Conservation (phyloP, 2,113 vertebrate genomes). For the Dicerorhinus sumatrensis region DNA sequence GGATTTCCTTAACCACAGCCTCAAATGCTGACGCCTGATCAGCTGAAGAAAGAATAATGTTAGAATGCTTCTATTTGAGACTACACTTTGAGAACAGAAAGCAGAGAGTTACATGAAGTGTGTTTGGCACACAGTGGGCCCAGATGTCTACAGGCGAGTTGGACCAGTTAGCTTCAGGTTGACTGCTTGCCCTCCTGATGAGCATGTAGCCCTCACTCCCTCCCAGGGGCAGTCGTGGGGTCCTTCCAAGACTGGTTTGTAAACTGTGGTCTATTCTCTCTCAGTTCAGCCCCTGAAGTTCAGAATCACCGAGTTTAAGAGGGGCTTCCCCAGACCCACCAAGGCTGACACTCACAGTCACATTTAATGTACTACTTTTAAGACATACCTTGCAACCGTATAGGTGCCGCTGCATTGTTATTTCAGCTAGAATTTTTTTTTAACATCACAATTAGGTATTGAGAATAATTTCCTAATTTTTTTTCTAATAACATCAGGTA, state of each 20-base stretch:
- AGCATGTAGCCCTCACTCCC: not conserved
- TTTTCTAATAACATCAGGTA: not conserved
- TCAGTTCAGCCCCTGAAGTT: not conserved
- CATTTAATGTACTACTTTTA: not conserved
- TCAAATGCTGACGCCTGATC: not conserved
- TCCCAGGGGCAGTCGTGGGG: rapidly evolving
- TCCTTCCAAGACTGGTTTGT: not conserved
- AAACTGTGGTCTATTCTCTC: not conserved
- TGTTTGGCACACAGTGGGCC: not conserved
- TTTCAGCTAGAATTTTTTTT: not conserved
- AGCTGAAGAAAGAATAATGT: not conserved
- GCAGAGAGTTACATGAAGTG: not conserved
- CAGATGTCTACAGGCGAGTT: not conserved
- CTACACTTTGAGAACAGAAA: not conserved
- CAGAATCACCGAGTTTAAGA: not conserved
- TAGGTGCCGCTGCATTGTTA: not conserved
- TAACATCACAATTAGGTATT: not conserved
- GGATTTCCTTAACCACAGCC: not conserved
- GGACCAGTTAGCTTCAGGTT: not conserved
- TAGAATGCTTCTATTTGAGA: not conserved
- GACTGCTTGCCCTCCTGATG: not conserved
- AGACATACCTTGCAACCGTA: not conserved
- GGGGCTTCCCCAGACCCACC: not conserved
- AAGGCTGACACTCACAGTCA: not conserved
- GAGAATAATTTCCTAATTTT: not conserved